Conservation (phyloP, 2,888 invertebrate species). For the Ectropis crepuscularia region DNA sequence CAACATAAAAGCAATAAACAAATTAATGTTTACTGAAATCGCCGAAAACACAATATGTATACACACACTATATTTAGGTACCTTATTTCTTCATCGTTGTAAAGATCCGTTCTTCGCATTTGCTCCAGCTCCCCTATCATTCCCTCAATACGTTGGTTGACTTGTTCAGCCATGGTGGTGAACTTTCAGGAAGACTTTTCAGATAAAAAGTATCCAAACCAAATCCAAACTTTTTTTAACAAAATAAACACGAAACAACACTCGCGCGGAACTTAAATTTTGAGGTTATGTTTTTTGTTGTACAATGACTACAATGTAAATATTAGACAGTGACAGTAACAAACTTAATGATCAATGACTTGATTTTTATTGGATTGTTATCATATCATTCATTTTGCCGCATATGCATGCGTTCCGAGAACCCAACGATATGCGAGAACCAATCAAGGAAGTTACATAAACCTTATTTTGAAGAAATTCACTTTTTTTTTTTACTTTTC, state of each 20-base stretch:
- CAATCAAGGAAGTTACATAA: no score
- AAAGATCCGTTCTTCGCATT: conserved; percentile 89
- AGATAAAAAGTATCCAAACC: background rate
- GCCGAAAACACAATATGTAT: background rate
- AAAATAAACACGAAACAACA: background rate
- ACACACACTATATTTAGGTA: conserved; percentile 54
- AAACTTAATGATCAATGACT: no score
- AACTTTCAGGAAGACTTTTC: conserved; percentile 28
- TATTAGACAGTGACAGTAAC: no score
- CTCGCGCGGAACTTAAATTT: background rate
- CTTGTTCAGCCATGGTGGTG: conserved; percentile 91
- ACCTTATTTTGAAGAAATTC: no score
- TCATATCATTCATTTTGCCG: no score
- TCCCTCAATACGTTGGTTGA: conserved; percentile 90
- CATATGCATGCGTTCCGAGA: no score
- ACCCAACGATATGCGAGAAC: no score
- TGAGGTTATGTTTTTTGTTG: conserved; percentile 3
- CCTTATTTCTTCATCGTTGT: conserved; percentile 89
- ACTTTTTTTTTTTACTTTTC: no score
- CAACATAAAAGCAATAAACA: background rate
- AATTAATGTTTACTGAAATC: background rate
- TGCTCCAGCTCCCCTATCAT: conserved; percentile 92
- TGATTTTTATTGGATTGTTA: no score
- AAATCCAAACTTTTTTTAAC: no score
- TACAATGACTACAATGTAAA: no score